phyloP scores from a whole-genome alignment of 2,888 invertebrate genomes.

The Agrochola litura region DNA sequence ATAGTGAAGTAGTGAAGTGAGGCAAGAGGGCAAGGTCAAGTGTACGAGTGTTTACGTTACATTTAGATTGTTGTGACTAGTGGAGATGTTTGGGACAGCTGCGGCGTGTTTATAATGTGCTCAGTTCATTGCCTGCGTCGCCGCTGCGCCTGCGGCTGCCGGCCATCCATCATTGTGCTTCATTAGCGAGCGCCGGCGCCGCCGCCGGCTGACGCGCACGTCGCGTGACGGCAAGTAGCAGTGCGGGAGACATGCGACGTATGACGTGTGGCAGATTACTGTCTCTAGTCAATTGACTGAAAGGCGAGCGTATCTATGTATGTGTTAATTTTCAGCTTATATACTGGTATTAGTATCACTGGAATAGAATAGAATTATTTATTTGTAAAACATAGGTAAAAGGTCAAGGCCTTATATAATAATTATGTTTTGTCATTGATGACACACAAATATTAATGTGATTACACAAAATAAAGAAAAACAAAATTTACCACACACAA shows the following conservation, averaged over 20 bases:
- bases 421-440: no score
- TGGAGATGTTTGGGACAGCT: slow-evolving; percentile 20
- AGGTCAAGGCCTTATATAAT: no score
- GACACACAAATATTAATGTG: no score
- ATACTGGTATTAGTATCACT: not conserved
- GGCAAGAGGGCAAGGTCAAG: slow-evolving; percentile 28
- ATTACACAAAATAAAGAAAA: no score
- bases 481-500: no score
- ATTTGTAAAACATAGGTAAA: no score
- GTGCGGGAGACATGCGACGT: not conserved
- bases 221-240: not conserved
- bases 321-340: slow-evolving; percentile 5
- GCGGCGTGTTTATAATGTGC: slow-evolving; percentile 2
- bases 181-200: slow-evolving; percentile 9
- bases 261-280: not conserved
- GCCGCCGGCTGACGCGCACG: not conserved
- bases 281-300: not conserved
- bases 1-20: not conserved
- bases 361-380: no score
- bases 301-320: not conserved
- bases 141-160: slow-evolving; percentile 20
- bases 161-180: slow-evolving; percentile 27
- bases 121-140: slow-evolving; percentile 18
- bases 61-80: slow-evolving; percentile 43
- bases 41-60: slow-evolving; percentile 29